These are phyloP conservation scores for Leptinotarsa juncta DNA, from an alignment of 2,888 invertebrate genomes.

Conservation along the genomic window DNA sequence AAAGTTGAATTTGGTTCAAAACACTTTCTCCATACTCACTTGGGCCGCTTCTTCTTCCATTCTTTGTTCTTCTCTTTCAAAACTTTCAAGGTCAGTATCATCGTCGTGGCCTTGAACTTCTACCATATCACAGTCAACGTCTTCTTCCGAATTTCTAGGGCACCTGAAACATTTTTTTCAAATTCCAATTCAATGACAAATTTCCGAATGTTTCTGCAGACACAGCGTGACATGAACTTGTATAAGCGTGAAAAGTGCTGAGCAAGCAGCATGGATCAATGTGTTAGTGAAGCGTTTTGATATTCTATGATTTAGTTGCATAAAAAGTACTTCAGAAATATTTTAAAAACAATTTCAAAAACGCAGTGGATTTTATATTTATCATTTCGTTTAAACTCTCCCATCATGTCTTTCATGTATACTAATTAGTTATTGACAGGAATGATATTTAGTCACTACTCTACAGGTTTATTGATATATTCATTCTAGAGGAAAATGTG, in stretches of 20 bases:
- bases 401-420: too few species aligned
- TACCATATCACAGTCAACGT: conserved; percentile 64
- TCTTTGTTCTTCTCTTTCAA: conserved; percentile 68
- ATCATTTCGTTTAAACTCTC: too few species aligned
- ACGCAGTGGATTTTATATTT: too few species aligned
- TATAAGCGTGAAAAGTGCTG: conserved; percentile 56
- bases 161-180: conserved; percentile 43
- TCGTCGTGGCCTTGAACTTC: conserved; percentile 60
- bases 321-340: conserved; percentile 32
- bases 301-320: conserved; percentile 38
- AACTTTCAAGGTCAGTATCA: conserved; percentile 67
- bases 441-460: too few species aligned
- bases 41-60: conserved; percentile 68
- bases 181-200: conserved; percentile 25
- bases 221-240: conserved; percentile 26
- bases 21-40: conserved; percentile 50
- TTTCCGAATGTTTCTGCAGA: background rate
- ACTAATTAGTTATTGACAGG: too few species aligned
- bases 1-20: too few species aligned
- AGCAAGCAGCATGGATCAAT: conserved; percentile 65
- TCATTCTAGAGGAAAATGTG: too few species aligned
- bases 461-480: too few species aligned
- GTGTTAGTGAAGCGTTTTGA: conserved; percentile 51
- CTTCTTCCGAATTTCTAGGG: conserved; percentile 55
- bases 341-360: too few species aligned